These are phyloP conservation scores for Furnarius figulus DNA, from an alignment of 2,113 vertebrate species.

Conservation along the genomic window DNA sequence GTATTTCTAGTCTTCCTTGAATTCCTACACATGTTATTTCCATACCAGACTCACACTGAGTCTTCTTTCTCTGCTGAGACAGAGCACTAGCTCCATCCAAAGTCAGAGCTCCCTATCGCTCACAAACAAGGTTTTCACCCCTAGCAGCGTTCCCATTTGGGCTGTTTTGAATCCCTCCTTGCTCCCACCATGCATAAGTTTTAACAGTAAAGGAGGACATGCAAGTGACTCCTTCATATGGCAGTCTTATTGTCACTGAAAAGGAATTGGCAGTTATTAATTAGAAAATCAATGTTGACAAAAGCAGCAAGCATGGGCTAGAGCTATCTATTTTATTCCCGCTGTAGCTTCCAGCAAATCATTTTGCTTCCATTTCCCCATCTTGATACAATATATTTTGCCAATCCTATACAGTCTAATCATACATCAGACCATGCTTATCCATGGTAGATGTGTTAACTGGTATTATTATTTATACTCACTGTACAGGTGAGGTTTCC, in stretches of 20 bases:
- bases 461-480: neutral
- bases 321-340: neutral
- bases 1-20: neutral
- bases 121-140: neutral
- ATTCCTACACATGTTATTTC: neutral
- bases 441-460: neutral
- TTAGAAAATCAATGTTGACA: neutral
- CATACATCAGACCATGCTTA: neutral
- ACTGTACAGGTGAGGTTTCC: neutral
- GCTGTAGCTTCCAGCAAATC: neutral
- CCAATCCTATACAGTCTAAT: neutral
- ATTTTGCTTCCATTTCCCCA: neutral
- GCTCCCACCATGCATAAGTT: neutral
- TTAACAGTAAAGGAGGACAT: neutral
- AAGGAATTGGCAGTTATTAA: neutral
- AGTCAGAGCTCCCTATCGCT: neutral
- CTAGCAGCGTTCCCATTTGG: neutral
- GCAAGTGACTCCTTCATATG: neutral
- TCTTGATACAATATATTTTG: neutral
- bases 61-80: neutral
- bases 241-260: neutral
- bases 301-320: neutral
- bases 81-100: neutral
- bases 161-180: neutral
- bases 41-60: neutral